Percentiles rank a stretch among this genome's conserved stretches.
These are phyloP conservation scores for Boloria selene DNA, from an alignment of 2,888 invertebrate species.

Conservation along the genomic window DNA sequence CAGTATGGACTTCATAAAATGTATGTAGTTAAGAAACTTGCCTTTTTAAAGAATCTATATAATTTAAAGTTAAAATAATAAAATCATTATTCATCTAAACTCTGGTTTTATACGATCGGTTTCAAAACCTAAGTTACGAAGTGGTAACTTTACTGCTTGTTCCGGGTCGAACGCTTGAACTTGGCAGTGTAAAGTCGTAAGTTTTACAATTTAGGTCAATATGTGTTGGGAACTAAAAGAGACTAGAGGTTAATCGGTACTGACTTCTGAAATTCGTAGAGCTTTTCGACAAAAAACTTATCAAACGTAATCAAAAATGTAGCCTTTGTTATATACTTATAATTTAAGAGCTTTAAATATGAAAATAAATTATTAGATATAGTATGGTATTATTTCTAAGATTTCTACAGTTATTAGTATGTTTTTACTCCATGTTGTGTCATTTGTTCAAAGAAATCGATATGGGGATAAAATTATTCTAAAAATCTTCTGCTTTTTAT, in stretches of 20 bases:
- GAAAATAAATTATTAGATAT: too few species aligned
- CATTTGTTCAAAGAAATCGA: too few species aligned
- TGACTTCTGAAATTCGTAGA: slow-evolving; percentile 11
- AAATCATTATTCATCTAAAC: not conserved
- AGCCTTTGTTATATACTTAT: too few species aligned
- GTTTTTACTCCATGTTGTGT: too few species aligned
- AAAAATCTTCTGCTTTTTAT: not conserved
- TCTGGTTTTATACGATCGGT: not conserved
- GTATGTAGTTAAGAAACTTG: too few species aligned
- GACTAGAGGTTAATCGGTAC: slow-evolving; percentile 17
- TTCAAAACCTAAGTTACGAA: slow-evolving; percentile 28
- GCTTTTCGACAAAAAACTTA: slow-evolving; percentile 3
- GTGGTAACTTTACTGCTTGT: slow-evolving; percentile 31
- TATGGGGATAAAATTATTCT: not conserved
- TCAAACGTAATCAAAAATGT: not conserved
- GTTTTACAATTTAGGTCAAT: slow-evolving; percentile 32
- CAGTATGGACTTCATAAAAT: too few species aligned
- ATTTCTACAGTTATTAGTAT: too few species aligned
- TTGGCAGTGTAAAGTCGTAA: slow-evolving; percentile 32
- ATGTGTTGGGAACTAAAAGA: slow-evolving; percentile 24
- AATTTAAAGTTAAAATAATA: too few species aligned
- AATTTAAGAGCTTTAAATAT: too few species aligned
- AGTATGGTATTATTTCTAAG: not conserved
- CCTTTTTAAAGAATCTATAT: too few species aligned
- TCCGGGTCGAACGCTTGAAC: slow-evolving; percentile 36